phyloP scores from a whole-genome alignment of 2,797 vertebrate genomes.

The Neoniphon sammara region DNA sequence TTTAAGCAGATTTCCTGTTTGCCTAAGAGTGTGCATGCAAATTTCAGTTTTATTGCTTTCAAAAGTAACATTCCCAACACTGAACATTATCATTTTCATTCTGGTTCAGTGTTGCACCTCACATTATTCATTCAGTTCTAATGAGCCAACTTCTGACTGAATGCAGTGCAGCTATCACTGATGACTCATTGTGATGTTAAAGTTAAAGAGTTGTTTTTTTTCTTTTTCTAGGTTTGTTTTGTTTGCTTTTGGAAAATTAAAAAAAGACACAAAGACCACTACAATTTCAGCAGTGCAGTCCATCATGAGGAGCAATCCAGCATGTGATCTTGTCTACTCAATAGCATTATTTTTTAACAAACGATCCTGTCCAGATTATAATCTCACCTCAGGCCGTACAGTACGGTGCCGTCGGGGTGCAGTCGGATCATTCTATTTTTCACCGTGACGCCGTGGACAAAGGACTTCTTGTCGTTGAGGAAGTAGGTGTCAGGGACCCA shows the following conservation, averaged over 20 bases:
- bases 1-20: no score
- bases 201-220: slow-evolving; percentile 14
- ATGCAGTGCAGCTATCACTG: slow-evolving; percentile 35
- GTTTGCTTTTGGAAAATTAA: slow-evolving; percentile 6
- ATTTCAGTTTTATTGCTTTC: no score
- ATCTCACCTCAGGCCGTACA: slow-evolving; percentile 95
- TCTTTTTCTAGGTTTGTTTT: neutral
- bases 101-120: slow-evolving; percentile 47
- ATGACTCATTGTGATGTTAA: slow-evolving; percentile 43
- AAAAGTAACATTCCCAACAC: no score
- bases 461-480: slow-evolving; percentile 99
- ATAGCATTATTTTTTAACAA: slow-evolving; percentile 10
- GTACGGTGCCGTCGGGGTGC: slow-evolving; percentile 95
- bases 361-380: slow-evolving; percentile 24
- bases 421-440: slow-evolving; percentile 99
- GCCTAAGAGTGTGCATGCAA: no score
- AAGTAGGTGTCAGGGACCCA: slow-evolving; percentile 99
- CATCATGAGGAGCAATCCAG: neutral
- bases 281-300: slow-evolving; percentile 1
- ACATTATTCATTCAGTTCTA: slow-evolving; percentile 60
- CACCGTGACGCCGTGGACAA: slow-evolving; percentile 98
- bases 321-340: neutral
- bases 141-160: slow-evolving; percentile 62
- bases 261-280: no score
- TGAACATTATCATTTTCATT: slow-evolving; percentile 36